phyloP scores from a whole-genome alignment of 2,888 invertebrate genomes.

The Epinotia bilunana region DNA sequence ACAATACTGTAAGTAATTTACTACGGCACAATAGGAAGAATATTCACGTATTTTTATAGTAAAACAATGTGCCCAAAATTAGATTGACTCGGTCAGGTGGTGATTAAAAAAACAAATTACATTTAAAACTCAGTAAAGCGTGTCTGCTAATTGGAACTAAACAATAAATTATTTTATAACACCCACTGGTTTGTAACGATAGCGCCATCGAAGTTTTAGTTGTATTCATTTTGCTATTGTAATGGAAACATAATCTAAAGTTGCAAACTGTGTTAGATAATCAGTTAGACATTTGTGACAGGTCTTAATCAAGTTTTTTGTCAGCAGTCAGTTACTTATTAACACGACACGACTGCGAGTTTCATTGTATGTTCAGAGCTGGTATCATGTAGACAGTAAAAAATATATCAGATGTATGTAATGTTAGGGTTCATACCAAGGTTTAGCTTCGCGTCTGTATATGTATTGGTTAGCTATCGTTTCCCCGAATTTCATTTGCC shows the following conservation, averaged over 20 bases:
- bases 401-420: slow-evolving; percentile 1
- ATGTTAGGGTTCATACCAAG: background rate
- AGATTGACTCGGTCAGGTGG: background rate
- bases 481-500: too few relatives aligned
- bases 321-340: slow-evolving; percentile 22
- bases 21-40: slow-evolving; percentile 13
- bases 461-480: too few relatives aligned
- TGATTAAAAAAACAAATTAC: background rate
- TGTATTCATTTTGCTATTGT: slow-evolving; percentile 6
- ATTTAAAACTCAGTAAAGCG: slow-evolving; percentile 7
- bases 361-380: slow-evolving; percentile 20
- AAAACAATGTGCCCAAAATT: background rate
- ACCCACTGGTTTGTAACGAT: slow-evolving; percentile 6
- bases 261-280: slow-evolving; percentile 29
- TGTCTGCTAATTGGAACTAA: slow-evolving; percentile 14
- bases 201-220: slow-evolving; percentile 5
- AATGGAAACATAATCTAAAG: background rate
- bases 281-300: slow-evolving; percentile 40
- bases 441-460: too few relatives aligned
- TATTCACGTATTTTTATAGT: background rate
- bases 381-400: slow-evolving; percentile 20
- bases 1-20: slow-evolving; percentile 10
- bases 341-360: slow-evolving; percentile 14
- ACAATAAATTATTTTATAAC: slow-evolving; percentile 15
- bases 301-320: slow-evolving; percentile 43